Percentiles rank a stretch among this genome's conserved stretches.
These are phyloP conservation scores for Okapia johnstoni DNA, from an alignment of 2,113 vertebrate genomes.

Conservation along the genomic window DNA sequence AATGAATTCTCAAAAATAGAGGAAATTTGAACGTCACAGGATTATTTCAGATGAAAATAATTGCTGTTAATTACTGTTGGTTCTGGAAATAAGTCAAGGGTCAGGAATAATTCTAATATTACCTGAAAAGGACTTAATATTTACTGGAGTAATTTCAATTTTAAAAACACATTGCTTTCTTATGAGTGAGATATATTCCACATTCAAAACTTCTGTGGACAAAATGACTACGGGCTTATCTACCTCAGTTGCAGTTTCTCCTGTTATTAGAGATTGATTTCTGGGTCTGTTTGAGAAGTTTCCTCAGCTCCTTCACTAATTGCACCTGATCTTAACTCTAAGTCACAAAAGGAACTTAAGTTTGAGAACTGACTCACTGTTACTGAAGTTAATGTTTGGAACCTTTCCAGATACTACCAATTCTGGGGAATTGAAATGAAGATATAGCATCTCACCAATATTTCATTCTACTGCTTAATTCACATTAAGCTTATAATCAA, in stretches of 20 bases:
- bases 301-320: not conserved
- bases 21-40: not conserved
- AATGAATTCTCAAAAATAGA: not conserved
- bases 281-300: not conserved
- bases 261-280: not conserved
- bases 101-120: not conserved
- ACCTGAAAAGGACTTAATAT: not conserved
- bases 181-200: not conserved
- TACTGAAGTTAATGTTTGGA: not conserved
- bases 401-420: not conserved
- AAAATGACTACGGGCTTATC: not conserved
- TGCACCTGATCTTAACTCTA: not conserved
- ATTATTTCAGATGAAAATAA: constrained; percentile 2
- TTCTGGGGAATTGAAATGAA: not conserved
- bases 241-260: not conserved
- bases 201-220: not conserved
- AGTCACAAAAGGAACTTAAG: not conserved
- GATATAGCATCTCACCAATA: not conserved
- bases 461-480: not conserved
- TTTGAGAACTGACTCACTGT: not conserved
- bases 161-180: not conserved
- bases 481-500: not conserved
- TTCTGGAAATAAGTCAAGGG: not conserved
- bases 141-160: not conserved
- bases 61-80: not conserved